Base-by-base conservation (phyloP, 2,888 invertebrate species). In the Pammene aurita region DNA sequence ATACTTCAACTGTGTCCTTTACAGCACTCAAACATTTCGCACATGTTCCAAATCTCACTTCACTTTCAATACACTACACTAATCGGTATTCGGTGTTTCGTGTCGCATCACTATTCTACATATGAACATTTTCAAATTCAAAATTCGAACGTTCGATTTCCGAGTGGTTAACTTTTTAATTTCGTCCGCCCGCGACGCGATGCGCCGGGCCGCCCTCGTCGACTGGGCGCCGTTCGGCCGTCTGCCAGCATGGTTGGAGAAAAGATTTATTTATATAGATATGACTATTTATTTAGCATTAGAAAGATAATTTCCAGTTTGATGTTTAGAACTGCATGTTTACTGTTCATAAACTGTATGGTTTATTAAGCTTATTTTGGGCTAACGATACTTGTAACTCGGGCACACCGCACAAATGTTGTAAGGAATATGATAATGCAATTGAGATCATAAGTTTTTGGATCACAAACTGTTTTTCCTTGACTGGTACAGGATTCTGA, bases 181-280 rank as follows among this genome's bases (percentile, higher is more conserved):
- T 58, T 68, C 63, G 57, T 52, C 67, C 83, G 82, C 79, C 75
- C 67, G 78, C 78, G 84, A 78, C 80, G 78, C 83, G 85, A 81
- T 87, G 86, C 87, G 80, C 77, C 86, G 85, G 87, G 83, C 78
- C 84, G 84, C 83, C 81, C 83, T 82, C 84, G 80, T 83, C 84
- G 87, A 90, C 90, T 90, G 91, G 84, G 81, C 82, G 82, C 81
- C 79, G 77, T 85, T 88, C 88, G 89, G 89, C 88, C 81, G 84
- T 73, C 84, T 89, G 90, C 91, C 91, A 90, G 84, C 85, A 88
- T 83, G 88, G 85, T 83, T 84, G 79, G 84, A 80, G 87, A 88
- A 90, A 87, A 88, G 83, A 88, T 90, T 80, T 82, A 90, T 89
- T 89, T 89, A 83, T 85, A 83, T 89, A 83, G 84, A 87, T 88